A percentile compares a stretch with the other conserved stretches of the same genome.
phyloP scores from a whole-genome alignment of 1,140 invertebrate genomes.

The Tetragnatha versicolor region DNA sequence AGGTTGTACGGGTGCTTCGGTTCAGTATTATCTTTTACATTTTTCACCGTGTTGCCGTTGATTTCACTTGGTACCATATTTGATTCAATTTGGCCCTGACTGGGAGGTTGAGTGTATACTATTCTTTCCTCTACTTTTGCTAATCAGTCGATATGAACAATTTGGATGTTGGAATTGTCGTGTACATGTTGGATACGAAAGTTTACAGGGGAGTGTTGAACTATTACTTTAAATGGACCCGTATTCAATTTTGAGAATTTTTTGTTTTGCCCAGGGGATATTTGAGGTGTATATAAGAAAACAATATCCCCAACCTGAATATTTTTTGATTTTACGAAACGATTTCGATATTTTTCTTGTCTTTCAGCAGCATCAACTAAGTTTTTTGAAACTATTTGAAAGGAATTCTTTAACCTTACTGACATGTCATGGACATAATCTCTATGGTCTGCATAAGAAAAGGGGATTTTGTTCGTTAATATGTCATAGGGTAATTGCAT shows the following conservation, averaged over 20 bases:
- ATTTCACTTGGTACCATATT: too few species aligned
- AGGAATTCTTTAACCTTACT: not conserved
- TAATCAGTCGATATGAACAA: not conserved
- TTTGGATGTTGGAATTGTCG: not conserved
- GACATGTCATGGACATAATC: not conserved
- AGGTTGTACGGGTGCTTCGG: too few species aligned
- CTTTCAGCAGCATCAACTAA: not conserved
- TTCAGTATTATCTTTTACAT: too few species aligned
- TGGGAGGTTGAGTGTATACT: too few species aligned
- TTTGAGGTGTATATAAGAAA: not conserved
- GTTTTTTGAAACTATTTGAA: not conserved
- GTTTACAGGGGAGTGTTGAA: not conserved
- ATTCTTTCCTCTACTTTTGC: too few species aligned
- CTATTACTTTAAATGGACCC: not conserved
- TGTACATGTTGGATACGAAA: not conserved
- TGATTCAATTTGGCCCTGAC: too few species aligned
- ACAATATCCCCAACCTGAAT: not conserved
- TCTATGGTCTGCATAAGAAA: not conserved
- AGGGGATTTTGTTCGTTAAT: not conserved
- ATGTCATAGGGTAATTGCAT: not conserved
- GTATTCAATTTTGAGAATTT: not conserved
- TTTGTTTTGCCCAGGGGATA: not conserved
- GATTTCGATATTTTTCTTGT: not conserved
- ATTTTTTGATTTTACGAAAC: not conserved
- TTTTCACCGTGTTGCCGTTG: too few species aligned